Conservation (phyloP, 2,888 invertebrate genomes). For the Calameuta pallipes region DNA sequence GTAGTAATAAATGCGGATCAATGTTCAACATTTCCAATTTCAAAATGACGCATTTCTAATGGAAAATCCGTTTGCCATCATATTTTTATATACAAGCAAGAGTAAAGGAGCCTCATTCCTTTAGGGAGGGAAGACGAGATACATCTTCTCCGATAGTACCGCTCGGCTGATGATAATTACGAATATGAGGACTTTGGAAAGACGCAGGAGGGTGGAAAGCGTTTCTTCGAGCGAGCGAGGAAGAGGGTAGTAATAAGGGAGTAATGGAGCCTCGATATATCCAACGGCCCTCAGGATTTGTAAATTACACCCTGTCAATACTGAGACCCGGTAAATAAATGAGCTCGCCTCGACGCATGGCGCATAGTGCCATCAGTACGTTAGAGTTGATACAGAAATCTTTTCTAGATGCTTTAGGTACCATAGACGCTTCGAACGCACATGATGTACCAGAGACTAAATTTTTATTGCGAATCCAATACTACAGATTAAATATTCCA, state of each 20-base stretch:
- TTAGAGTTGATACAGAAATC: neutral
- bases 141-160: neutral
- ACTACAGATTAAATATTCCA: neutral
- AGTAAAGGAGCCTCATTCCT: neutral
- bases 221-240: slow-evolving; percentile 26
- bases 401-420: neutral
- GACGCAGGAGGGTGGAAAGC: slow-evolving; percentile 6
- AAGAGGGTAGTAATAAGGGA: slow-evolving; percentile 63
- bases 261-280: slow-evolving; percentile 66
- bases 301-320: slow-evolving; percentile 66
- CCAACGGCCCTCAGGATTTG: slow-evolving; percentile 65
- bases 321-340: slow-evolving; percentile 61
- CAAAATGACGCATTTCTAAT: neutral
- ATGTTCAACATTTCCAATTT: neutral
- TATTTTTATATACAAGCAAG: neutral
- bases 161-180: neutral
- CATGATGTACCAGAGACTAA: neutral
- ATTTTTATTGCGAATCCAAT: neutral
- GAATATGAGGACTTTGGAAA: neutral
- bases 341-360: slow-evolving; percentile 58
- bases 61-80: neutral
- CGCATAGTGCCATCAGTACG: slow-evolving; percentile 26
- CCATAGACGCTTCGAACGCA: neutral
- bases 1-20: neutral
- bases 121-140: neutral